Evolutionary conservation across 2,113 vertebrate species (phyloP).

Genomic region (Oplegnathus fasciatus): DNA sequence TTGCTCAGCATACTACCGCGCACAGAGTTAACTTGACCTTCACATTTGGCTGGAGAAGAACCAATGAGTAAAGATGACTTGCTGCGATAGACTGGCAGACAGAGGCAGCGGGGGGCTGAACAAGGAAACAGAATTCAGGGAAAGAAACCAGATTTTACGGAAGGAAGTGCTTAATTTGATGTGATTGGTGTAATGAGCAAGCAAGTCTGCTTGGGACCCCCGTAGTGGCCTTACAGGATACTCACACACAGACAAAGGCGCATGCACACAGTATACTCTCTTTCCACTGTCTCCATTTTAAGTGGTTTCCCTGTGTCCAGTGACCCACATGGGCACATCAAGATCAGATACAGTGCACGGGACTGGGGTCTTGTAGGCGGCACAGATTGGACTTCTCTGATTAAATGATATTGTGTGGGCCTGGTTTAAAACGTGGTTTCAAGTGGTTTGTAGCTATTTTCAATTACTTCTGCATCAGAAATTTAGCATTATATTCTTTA

Average conservation of each 20-base stretch:
- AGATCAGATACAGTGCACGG: conserved; percentile 10
- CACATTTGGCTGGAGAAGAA: conserved; percentile 48
- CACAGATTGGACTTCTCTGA: neutral
- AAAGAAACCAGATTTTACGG: conserved; percentile 34
- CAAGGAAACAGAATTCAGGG: conserved; percentile 28
- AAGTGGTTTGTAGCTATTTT: neutral
- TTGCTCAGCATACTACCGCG: neutral
- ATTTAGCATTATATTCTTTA: neutral
- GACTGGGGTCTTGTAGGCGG: neutral
- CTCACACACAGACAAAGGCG: conserved; percentile 18
- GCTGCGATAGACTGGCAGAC: conserved; percentile 49
- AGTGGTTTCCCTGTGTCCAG: conserved; percentile 12
- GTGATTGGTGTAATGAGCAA: conserved; percentile 79
- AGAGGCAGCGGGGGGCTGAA: conserved; percentile 51
- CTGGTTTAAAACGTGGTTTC: neutral
- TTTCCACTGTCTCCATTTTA: neutral
- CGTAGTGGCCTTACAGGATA: conserved; percentile 32
- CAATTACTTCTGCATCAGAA: neutral
- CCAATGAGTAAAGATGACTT: conserved; percentile 48
- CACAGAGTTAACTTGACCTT: conserved; percentile 51
- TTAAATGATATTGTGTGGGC: neutral
- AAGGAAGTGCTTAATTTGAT: conserved; percentile 70
- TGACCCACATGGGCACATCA: conserved; percentile 11
- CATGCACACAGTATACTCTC: neutral
- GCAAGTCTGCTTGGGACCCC: conserved; percentile 23